A percentile compares a stretch with the other conserved stretches of the same genome.
Evolutionary conservation across 1,140 invertebrate genomes (phyloP).

Genomic region (Diorhabda sublineata): DNA sequence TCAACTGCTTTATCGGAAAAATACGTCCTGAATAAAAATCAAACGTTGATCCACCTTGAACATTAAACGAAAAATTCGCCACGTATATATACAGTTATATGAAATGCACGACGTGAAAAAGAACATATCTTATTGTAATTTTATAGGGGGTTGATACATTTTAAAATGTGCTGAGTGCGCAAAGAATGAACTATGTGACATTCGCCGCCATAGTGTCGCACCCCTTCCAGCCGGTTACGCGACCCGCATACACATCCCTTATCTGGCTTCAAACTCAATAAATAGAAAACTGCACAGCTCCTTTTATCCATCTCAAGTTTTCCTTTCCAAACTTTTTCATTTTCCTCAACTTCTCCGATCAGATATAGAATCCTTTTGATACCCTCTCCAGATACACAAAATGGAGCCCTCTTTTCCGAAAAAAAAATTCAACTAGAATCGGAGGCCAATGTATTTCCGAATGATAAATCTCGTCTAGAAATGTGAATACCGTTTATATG

Average conservation of each 20-base stretch:
- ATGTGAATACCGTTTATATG: not conserved
- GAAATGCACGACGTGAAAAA: constrained; percentile 32
- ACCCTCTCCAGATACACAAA: constrained; percentile 22
- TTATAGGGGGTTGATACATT: constrained; percentile 48
- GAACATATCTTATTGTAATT: constrained; percentile 48
- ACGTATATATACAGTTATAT: constrained; percentile 11
- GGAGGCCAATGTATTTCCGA: not conserved
- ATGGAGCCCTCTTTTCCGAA: constrained; percentile 11
- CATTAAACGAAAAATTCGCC: constrained; percentile 8
- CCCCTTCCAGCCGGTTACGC: constrained; percentile 38
- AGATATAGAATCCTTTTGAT: constrained; percentile 28
- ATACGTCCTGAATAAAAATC: too few species aligned
- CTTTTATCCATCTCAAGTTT: constrained; percentile 37
- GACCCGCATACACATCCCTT: constrained; percentile 45
- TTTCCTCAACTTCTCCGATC: constrained; percentile 34
- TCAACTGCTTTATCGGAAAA: too few species aligned
- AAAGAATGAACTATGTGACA: constrained; percentile 49
- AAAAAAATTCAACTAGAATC: constrained; percentile 4
- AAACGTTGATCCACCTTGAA: not conserved
- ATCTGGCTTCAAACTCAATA: constrained; percentile 44
- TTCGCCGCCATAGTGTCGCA: constrained; percentile 47
- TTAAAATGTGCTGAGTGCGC: constrained; percentile 50
- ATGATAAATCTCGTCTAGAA: not conserved
- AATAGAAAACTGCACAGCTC: constrained; percentile 44
- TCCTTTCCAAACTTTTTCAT: constrained; percentile 39